These are phyloP conservation scores for Panopea generosa DNA, from an alignment of 2,888 invertebrate genomes.

Conservation along the genomic window DNA sequence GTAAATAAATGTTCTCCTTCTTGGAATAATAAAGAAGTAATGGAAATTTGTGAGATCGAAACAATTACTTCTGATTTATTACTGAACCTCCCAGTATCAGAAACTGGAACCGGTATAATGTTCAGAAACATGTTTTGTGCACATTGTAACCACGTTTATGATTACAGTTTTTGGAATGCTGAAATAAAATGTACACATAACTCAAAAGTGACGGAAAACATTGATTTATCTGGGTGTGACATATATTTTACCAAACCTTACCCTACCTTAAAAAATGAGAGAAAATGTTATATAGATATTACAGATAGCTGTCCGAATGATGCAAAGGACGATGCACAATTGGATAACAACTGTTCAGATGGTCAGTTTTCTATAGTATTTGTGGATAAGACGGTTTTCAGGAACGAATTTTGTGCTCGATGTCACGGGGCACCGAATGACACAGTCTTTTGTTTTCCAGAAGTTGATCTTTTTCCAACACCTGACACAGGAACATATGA, in stretches of 20 bases:
- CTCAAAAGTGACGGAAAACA: too few species aligned
- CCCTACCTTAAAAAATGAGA: not conserved
- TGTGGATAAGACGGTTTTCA: constrained; percentile 41
- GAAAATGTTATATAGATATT: not conserved
- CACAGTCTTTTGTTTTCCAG: constrained; percentile 17
- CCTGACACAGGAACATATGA: too few species aligned
- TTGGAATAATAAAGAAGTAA: constrained; percentile 8
- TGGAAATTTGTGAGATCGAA: not conserved
- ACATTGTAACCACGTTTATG: constrained; percentile 50
- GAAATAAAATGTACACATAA: constrained; percentile 26
- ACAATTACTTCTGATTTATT: constrained; percentile 3
- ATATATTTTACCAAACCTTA: not conserved
- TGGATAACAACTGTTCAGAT: constrained; percentile 10
- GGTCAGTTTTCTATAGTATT: constrained; percentile 29
- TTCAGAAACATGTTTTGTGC: constrained; percentile 70
- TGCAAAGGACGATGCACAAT: not conserved
- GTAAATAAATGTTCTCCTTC: constrained; percentile 27
- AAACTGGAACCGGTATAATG: constrained; percentile 16
- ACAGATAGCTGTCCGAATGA: not conserved
- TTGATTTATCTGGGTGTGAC: not conserved
- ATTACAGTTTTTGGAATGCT: constrained; percentile 42
- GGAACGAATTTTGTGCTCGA: constrained; percentile 74
- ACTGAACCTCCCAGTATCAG: constrained; percentile 36
- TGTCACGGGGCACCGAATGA: constrained; percentile 57
- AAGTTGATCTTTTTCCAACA: too few species aligned